phyloP scores from a whole-genome alignment of 2,797 vertebrate species.

The Pseudocheirus occidentalis region DNA sequence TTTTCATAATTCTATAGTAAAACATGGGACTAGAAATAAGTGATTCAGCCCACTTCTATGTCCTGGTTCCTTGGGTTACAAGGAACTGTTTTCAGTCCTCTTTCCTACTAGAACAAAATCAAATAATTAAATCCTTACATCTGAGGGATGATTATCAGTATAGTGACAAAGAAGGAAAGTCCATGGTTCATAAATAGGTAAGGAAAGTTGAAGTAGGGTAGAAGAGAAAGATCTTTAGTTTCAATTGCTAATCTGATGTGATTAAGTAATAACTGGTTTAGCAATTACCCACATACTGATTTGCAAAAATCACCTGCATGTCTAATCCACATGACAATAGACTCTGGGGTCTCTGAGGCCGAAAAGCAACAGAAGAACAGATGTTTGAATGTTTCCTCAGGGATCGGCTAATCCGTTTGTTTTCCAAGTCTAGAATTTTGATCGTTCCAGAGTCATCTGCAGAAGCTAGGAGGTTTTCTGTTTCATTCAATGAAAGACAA shows the following conservation, averaged over 20 bases:
- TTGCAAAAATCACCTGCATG: constrained; percentile 92
- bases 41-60: constrained; percentile 9
- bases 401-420: constrained; percentile 88
- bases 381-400: constrained; percentile 95
- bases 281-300: constrained; percentile 55
- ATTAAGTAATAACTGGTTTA: constrained; percentile 46
- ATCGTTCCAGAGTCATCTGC: constrained; percentile 94
- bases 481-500: constrained; percentile 90
- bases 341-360: constrained; percentile 94
- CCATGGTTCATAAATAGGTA: constrained; percentile 2
- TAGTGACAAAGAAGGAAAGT: constrained; percentile 42
- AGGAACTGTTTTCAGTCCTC: background rate
- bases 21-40: background rate
- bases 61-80: background rate
- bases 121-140: constrained; percentile 54
- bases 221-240: constrained; percentile 49
- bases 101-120: constrained; percentile 27
- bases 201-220: constrained; percentile 28
- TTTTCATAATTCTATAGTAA: constrained; percentile 36
- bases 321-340: constrained; percentile 96
- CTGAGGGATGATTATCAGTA: constrained; percentile 38
- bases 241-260: constrained; percentile 25
- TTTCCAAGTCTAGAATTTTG: constrained; percentile 91
- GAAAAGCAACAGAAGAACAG: constrained; percentile 94
- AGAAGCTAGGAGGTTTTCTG: constrained; percentile 87